Conservation (phyloP, 2,797 vertebrate species). For the Monodelphis domestica region DNA sequence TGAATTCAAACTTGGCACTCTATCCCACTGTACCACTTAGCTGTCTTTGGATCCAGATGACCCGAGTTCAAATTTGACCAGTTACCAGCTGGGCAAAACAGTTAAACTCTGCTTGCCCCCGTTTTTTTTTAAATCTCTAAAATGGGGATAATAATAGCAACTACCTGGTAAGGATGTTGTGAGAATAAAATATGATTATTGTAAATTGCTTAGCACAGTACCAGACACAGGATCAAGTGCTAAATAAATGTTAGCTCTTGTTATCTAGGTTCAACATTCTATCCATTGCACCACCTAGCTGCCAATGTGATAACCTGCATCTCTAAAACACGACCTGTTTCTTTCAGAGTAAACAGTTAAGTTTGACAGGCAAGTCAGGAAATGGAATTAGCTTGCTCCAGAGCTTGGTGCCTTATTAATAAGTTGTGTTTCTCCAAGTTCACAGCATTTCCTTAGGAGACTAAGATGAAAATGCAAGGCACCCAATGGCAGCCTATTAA, state of each 20-base stretch:
- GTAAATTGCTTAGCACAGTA: background rate
- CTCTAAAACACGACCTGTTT: background rate
- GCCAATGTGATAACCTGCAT: background rate
- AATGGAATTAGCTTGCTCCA: conserved; percentile 3
- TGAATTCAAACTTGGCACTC: no score
- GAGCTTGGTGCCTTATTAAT: background rate
- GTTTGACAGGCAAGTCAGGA: background rate
- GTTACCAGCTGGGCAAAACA: background rate
- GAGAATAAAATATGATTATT: background rate
- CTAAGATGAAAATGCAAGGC: background rate
- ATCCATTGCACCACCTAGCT: background rate
- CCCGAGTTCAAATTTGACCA: background rate
- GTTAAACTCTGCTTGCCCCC: background rate
- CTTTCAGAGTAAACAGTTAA: background rate
- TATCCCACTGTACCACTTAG: no score
- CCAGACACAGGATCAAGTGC: background rate
- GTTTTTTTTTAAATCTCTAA: background rate
- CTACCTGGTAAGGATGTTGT: background rate
- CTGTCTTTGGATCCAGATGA: no score
- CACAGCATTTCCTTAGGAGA: background rate
- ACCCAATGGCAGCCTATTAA: background rate
- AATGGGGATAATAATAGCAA: background rate
- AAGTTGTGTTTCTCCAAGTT: background rate
- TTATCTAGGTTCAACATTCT: background rate
- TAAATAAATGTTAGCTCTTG: background rate